Percentiles rank a stretch among this genome's conserved stretches.
Evolutionary conservation across 2,113 vertebrate genomes (phyloP).

Genomic region (Alethe diademata): DNA sequence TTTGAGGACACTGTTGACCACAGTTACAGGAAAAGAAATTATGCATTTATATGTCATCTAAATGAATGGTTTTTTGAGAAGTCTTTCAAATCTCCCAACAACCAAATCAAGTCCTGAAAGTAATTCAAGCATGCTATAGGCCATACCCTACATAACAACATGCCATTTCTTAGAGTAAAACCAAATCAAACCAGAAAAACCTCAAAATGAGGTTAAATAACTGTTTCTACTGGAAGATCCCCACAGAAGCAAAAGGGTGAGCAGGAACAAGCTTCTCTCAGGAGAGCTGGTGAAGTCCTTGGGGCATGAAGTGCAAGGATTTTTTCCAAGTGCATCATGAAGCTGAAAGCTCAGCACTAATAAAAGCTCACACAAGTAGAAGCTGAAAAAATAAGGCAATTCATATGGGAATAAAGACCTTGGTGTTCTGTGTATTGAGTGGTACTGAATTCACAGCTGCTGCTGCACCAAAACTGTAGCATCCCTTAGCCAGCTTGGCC

Average conservation of each 20-base stretch:
- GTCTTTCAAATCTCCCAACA: not conserved
- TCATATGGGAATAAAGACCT: not conserved
- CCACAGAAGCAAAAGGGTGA: not conserved
- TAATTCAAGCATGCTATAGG: not conserved
- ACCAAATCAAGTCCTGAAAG: not conserved
- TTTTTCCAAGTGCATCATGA: not conserved
- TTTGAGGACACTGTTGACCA: not conserved
- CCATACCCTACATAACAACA: not conserved
- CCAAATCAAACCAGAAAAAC: not conserved
- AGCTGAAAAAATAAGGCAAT: not conserved
- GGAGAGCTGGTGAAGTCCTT: not conserved
- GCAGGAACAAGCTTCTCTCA: not conserved
- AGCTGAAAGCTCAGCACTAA: not conserved
- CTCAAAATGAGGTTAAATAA: not conserved
- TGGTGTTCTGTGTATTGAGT: not conserved
- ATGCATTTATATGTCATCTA: not conserved
- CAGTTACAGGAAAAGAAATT: not conserved
- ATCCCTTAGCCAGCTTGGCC: not conserved
- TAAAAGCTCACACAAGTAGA: not conserved
- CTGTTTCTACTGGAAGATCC: not conserved
- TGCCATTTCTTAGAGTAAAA: not conserved
- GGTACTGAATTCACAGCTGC: not conserved
- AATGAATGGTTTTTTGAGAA: not conserved
- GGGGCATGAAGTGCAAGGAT: not conserved
- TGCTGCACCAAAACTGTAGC: not conserved